phyloP scores from a whole-genome alignment of 2,797 vertebrate genomes.

The Hippocampus kuda region DNA sequence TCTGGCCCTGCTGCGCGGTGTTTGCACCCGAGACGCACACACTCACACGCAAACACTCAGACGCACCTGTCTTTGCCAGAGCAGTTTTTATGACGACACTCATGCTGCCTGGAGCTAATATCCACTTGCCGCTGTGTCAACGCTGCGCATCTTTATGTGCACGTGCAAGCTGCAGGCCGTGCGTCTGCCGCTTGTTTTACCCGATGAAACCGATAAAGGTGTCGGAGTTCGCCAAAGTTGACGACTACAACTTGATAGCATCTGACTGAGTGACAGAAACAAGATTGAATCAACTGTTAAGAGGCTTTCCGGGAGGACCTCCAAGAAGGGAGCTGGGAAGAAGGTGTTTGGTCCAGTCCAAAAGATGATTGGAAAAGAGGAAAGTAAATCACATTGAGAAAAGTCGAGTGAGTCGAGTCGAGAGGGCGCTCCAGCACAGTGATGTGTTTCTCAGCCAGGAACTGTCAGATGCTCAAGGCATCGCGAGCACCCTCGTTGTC shows the following conservation, averaged over 20 bases:
- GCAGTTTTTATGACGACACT: slow-evolving; percentile 16
- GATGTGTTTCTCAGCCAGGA: too few relatives aligned
- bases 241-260: neutral
- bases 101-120: slow-evolving; percentile 16
- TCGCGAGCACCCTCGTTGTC: too few relatives aligned
- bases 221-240: neutral
- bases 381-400: too few relatives aligned
- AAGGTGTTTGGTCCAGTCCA: too few relatives aligned
- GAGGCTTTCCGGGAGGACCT: too few relatives aligned
- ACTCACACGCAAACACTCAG: slow-evolving; percentile 4
- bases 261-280: neutral
- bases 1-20: slow-evolving; percentile 7
- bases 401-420: too few relatives aligned
- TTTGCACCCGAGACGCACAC: slow-evolving; percentile 27
- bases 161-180: neutral
- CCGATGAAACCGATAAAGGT: neutral
- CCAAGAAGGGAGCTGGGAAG: too few relatives aligned
- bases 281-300: neutral
- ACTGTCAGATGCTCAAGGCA: too few relatives aligned
- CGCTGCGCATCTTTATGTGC: slow-evolving; percentile 6
- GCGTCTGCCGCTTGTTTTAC: neutral
- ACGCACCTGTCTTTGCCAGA: slow-evolving; percentile 31
- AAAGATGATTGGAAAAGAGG: too few relatives aligned
- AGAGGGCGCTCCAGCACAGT: too few relatives aligned
- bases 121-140: slow-evolving; percentile 17